phyloP scores from a whole-genome alignment of 2,888 invertebrate species.

The Tetranychus truncatus region DNA sequence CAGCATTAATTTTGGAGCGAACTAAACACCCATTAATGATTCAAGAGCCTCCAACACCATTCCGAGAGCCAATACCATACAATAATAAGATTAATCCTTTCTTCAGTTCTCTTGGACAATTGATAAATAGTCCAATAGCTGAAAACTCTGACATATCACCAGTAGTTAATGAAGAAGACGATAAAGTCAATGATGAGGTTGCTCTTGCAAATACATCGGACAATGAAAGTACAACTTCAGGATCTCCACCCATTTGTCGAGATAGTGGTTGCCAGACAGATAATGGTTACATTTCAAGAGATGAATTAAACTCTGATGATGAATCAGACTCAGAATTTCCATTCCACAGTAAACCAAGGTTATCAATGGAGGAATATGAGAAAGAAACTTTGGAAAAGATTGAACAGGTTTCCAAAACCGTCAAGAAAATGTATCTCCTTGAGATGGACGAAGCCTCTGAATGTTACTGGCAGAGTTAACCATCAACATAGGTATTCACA shows the following conservation, averaged over 20 bases:
- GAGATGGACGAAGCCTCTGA: background rate
- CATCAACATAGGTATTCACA: no score
- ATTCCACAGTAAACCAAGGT: background rate
- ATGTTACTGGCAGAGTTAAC: background rate
- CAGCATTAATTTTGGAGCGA: background rate
- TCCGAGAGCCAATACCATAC: background rate
- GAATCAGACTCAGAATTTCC: background rate
- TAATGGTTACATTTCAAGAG: background rate
- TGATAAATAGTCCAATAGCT: background rate
- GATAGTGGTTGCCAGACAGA: background rate
- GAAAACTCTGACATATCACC: background rate
- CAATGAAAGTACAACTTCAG: background rate
- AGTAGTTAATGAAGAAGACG: no score
- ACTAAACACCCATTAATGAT: background rate
- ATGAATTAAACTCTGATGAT: background rate
- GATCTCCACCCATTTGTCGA: background rate
- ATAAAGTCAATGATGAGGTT: no score
- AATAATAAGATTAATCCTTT: background rate
- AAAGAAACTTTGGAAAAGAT: constrained; percentile 9
- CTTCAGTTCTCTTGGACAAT: background rate
- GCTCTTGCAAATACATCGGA: background rate
- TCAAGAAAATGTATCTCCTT: constrained; percentile 7
- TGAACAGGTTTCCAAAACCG: background rate
- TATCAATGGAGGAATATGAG: background rate
- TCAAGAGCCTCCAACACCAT: background rate